phyloP scores from a whole-genome alignment of 1,140 invertebrate genomes.

The Brachionus calyciflorus region DNA sequence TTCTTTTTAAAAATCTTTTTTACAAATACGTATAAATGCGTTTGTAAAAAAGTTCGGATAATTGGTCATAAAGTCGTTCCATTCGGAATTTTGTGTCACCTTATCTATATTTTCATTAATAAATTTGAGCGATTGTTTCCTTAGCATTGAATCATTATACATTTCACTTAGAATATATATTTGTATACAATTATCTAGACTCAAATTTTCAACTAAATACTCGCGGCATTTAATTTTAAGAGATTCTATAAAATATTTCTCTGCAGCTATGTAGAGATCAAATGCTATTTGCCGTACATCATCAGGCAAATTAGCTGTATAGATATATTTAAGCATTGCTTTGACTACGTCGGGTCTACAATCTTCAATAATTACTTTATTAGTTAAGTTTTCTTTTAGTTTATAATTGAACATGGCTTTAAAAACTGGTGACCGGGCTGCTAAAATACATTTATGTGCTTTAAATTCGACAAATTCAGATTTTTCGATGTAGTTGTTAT shows the following conservation, averaged over 20 bases:
- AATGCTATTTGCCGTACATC: background rate
- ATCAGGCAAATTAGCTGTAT: conserved; percentile 44
- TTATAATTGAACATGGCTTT: conserved; percentile 54
- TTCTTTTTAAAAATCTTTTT: conserved; percentile 42
- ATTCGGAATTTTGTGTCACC: conserved; percentile 22
- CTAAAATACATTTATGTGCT: conserved; percentile 54
- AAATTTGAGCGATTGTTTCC: conserved; percentile 39
- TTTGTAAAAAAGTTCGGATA: conserved; percentile 47
- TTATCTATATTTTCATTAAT: conserved; percentile 44
- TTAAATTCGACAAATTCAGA: conserved; percentile 48
- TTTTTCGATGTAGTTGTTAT: background rate
- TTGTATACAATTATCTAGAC: conserved; percentile 14
- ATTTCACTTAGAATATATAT: conserved; percentile 36
- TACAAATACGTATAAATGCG: conserved; percentile 45
- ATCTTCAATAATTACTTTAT: conserved; percentile 47
- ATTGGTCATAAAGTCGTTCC: conserved; percentile 41
- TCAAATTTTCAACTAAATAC: conserved; percentile 14
- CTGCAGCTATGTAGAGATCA: conserved; percentile 45
- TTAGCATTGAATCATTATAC: conserved; percentile 45
- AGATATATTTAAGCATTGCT: conserved; percentile 45
- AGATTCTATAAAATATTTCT: conserved; percentile 45
- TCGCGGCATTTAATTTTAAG: conserved; percentile 45
- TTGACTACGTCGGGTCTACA: conserved; percentile 39
- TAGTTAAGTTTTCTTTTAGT: conserved; percentile 46
- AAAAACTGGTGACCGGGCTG: conserved; percentile 57